Evolutionary conservation across 2,113 vertebrate species (phyloP).

Genomic region (Columba janthina): DNA sequence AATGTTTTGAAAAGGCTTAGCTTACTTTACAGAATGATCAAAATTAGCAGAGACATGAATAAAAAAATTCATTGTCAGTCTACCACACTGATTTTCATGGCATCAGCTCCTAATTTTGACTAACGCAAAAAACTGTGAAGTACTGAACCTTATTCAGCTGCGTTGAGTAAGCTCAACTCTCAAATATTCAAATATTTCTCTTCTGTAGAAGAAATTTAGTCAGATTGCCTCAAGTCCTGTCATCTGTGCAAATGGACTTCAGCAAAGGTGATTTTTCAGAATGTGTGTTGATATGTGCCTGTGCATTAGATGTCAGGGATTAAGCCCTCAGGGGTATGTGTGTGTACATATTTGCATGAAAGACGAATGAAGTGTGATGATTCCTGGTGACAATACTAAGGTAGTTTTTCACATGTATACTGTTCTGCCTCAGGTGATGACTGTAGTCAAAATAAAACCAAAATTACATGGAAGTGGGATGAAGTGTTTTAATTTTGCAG

Average conservation of each 20-base stretch:
- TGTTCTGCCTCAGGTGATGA: not conserved
- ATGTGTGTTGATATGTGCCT: not conserved
- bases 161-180: not conserved
- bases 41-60: not conserved
- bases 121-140: not conserved
- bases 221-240: not conserved
- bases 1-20: not conserved
- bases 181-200: not conserved
- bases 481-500: not conserved
- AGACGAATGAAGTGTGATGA: not conserved
- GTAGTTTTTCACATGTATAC: not conserved
- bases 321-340: not conserved
- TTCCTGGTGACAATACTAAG: not conserved
- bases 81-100: not conserved
- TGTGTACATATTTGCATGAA: not conserved
- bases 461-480: rapidly evolving
- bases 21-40: not conserved
- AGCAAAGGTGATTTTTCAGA: not conserved
- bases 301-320: not conserved
- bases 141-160: not conserved
- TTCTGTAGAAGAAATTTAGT: not conserved
- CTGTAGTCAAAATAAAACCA: not conserved
- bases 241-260: not conserved
- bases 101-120: not conserved
- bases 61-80: not conserved